A percentile compares a stretch with the other conserved stretches of the same genome.
Evolutionary conservation across 2,797 vertebrate species (phyloP).

Genomic region (Phataginus tricuspis): DNA sequence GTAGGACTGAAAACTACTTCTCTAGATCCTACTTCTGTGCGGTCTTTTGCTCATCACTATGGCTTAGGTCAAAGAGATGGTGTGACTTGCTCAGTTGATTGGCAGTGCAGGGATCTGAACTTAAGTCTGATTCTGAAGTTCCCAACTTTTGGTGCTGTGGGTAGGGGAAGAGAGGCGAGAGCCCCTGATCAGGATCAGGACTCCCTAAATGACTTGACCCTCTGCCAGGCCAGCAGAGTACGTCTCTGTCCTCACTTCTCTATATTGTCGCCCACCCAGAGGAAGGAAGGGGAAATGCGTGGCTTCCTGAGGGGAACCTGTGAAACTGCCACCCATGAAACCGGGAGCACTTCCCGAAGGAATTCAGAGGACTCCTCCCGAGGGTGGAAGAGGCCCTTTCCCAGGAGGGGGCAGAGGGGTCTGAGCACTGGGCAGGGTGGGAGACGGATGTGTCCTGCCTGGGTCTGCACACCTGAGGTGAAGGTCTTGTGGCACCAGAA

Average conservation of each 20-base stretch:
- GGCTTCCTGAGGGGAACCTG: neutral
- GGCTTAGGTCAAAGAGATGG: neutral
- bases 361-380: neutral
- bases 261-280: neutral
- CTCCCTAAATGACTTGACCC: neutral
- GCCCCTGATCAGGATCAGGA: neutral
- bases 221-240: neutral
- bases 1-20: neutral
- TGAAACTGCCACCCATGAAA: neutral
- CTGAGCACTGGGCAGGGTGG: neutral
- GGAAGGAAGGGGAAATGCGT: neutral
- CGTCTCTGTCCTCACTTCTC: neutral
- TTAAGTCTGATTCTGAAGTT: neutral
- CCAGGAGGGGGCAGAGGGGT: neutral
- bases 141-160: neutral
- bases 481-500: conserved; percentile 80
- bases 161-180: neutral
- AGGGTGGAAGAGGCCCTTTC: neutral
- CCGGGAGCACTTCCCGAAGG: neutral
- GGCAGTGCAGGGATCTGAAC: neutral
- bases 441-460: neutral
- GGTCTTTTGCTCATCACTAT: neutral
- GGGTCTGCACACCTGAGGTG: conserved; percentile 62
- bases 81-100: neutral
- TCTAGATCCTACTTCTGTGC: neutral